Evolutionary conservation across 2,113 vertebrate species (phyloP).

Genomic region (Uria lomvia): DNA sequence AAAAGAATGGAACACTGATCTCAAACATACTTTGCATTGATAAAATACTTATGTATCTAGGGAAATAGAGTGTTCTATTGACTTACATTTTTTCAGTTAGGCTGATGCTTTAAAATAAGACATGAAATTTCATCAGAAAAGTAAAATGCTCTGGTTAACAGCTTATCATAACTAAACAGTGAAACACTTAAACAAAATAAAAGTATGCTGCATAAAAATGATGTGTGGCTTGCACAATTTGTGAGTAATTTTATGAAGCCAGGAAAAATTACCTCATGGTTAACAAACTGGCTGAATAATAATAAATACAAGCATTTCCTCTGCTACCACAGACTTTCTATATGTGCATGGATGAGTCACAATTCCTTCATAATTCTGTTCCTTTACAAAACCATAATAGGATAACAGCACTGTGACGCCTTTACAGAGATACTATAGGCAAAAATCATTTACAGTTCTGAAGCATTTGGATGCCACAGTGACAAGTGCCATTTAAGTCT

Average conservation of each 20-base stretch:
- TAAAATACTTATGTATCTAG: not conserved
- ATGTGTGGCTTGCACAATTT: not conserved
- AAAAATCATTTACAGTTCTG: not conserved
- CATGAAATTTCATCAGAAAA: not conserved
- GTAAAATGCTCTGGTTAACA: not conserved
- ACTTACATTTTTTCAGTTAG: not conserved
- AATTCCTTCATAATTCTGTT: not conserved
- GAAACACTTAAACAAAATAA: not conserved
- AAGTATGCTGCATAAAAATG: not conserved
- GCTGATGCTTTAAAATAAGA: not conserved
- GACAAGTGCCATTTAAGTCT: not conserved
- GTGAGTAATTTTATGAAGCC: conserved; percentile 2
- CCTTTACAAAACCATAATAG: not conserved
- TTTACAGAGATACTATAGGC: not conserved
- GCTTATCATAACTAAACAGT: not conserved
- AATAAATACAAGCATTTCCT: conserved; percentile 4
- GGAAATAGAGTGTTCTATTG: not conserved
- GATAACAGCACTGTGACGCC: not conserved
- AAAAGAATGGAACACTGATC: not conserved
- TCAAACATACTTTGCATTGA: not conserved
- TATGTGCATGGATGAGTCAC: not conserved
- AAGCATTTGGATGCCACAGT: not conserved
- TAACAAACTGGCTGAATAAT: conserved; percentile 19
- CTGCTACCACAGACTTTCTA: not conserved
- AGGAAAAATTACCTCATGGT: conserved; percentile 24